These are phyloP conservation scores for Xenus cinereus DNA, from an alignment of 2,113 vertebrate species.

Conservation along the genomic window DNA sequence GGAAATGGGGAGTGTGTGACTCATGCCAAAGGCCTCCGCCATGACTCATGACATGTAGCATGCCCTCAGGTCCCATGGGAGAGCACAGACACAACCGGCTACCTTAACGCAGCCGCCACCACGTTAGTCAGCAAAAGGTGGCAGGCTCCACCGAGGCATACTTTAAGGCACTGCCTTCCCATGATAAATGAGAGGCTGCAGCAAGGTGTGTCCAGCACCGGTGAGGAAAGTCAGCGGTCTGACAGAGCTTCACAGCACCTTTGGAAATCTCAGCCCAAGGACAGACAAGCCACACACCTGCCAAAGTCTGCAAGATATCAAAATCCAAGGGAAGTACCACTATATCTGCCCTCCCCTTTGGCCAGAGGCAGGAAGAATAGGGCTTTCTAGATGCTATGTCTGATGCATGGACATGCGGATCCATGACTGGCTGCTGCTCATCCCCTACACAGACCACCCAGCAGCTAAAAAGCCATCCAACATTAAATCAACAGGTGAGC, in stretches of 20 bases:
- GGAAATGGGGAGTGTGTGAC: neutral
- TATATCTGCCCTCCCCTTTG: neutral
- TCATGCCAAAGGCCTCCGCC: neutral
- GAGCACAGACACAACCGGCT: neutral
- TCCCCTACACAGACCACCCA: neutral
- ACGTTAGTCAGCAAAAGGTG: neutral
- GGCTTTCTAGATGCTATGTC: fast-evolving
- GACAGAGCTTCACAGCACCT: neutral
- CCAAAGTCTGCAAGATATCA: neutral
- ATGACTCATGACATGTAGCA: neutral
- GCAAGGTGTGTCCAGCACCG: neutral
- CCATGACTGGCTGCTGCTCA: neutral
- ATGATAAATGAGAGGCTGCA: neutral
- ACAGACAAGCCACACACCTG: neutral
- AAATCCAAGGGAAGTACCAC: neutral
- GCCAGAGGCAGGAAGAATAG: neutral
- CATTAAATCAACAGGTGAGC: neutral
- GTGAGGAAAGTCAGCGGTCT: neutral
- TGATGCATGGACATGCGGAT: neutral
- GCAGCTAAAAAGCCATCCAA: neutral
- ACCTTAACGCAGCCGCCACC: neutral
- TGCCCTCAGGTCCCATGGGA: neutral
- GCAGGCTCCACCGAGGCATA: neutral
- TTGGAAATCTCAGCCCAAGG: neutral
- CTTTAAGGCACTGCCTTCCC: neutral